A percentile compares a stretch with the other conserved stretches of the same genome.
These are phyloP conservation scores for Ptychoptera albimana DNA, from an alignment of 2,888 invertebrate species.

Conservation along the genomic window DNA sequence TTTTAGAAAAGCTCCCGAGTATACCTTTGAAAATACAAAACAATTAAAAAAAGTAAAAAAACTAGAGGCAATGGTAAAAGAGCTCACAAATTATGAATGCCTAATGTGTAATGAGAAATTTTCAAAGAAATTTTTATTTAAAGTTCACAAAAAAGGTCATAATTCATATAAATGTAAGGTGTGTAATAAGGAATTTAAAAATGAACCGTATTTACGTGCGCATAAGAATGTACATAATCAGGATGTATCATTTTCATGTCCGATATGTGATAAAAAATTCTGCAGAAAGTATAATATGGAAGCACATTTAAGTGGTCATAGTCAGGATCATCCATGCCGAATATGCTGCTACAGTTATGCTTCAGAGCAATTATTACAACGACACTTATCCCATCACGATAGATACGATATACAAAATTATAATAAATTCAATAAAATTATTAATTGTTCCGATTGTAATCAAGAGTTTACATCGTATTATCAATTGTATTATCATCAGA, in stretches of 20 bases:
- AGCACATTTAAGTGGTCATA: neutral
- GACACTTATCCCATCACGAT: neutral
- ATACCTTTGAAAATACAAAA: no score
- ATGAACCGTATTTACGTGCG: conserved; percentile 2
- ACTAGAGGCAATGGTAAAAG: no score
- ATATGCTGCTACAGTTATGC: neutral
- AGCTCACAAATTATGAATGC: neutral
- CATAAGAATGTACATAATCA: conserved; percentile 7
- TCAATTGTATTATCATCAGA: conserved; percentile 12
- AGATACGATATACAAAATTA: neutral
- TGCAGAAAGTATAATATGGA: neutral
- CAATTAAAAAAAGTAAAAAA: no score
- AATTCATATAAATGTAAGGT: conserved; percentile 4
- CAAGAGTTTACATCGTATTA: conserved; percentile 2
- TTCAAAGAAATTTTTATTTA: neutral
- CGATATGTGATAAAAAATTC: neutral
- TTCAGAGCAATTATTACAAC: neutral
- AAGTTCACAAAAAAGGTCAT: conserved; percentile 4
- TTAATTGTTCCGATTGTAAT: neutral
- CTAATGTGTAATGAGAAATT: conserved; percentile 6
- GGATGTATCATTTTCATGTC: neutral
- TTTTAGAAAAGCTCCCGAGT: neutral
- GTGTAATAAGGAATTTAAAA: conserved; percentile 8
- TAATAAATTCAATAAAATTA: neutral
- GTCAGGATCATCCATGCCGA: neutral